Evolutionary conservation across 2,888 invertebrate genomes (phyloP).

Genomic region (Branchinecta sandiegonensis): DNA sequence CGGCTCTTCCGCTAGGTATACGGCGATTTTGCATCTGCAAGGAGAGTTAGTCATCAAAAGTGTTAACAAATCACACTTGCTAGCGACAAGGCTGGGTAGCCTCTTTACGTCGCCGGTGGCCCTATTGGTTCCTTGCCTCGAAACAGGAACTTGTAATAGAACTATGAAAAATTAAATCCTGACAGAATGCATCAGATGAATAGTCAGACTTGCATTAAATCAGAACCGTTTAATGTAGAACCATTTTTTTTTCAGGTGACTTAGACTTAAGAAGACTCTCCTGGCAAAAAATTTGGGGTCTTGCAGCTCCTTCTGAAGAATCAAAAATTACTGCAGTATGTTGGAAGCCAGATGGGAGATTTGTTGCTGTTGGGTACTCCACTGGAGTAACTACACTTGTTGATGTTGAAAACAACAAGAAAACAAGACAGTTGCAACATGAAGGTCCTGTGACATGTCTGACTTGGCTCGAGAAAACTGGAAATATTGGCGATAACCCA

Average conservation of each 20-base stretch:
- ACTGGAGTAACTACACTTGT: constrained; percentile 53
- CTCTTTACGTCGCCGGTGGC: too few species aligned
- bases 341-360: constrained; percentile 91
- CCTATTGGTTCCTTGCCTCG: too few species aligned
- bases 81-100: too few species aligned
- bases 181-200: too few species aligned
- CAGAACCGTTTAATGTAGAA: too few species aligned
- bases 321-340: constrained; percentile 58
- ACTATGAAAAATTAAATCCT: too few species aligned
- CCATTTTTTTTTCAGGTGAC: constrained; percentile 47
- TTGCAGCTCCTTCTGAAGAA: constrained; percentile 60
- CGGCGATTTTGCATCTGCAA: too few species aligned
- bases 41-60: too few species aligned
- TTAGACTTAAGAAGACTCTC: constrained; percentile 72
- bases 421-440: constrained; percentile 48
- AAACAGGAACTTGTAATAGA: too few species aligned
- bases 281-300: constrained; percentile 83
- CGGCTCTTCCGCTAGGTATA: too few species aligned
- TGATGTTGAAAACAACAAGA: constrained; percentile 71
- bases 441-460: constrained; percentile 53
- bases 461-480: constrained; percentile 49
- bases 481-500: constrained; percentile 26
- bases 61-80: too few species aligned
- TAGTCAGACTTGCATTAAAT: too few species aligned
- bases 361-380: constrained; percentile 45